phyloP scores from a whole-genome alignment of 2,797 vertebrate genomes.

The Falco rusticolus region DNA sequence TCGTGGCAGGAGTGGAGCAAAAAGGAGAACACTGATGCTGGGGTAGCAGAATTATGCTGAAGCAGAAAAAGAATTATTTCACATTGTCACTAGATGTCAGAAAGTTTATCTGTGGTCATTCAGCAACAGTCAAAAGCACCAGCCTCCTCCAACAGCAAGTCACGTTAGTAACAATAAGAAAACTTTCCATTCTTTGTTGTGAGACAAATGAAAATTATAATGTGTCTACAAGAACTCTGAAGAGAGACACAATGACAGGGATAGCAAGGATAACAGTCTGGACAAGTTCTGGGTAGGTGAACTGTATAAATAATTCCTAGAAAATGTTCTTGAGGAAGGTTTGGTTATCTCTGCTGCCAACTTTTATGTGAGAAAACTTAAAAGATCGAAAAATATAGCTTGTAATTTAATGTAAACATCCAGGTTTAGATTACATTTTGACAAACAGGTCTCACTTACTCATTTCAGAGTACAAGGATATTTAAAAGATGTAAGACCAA shows the following conservation, averaged over 20 bases:
- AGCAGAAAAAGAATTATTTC: neutral
- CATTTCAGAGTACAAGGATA: neutral
- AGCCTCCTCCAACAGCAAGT: neutral
- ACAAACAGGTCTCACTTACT: neutral
- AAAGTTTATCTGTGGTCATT: neutral
- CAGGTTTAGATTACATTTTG: neutral
- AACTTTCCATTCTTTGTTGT: neutral
- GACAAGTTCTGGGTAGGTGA: neutral
- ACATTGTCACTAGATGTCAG: neutral
- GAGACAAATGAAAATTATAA: neutral
- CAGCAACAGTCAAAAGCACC: neutral
- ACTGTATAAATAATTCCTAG: neutral
- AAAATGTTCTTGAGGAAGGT: neutral
- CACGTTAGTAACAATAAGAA: neutral
- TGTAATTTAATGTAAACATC: neutral
- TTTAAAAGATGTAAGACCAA: neutral
- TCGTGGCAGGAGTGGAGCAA: slow-evolving; percentile 30
- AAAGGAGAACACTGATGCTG: neutral
- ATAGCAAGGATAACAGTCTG: neutral
- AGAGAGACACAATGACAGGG: neutral
- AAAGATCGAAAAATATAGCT: neutral
- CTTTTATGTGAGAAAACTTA: neutral
- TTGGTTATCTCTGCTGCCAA: neutral
- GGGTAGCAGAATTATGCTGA: neutral
- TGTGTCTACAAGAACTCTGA: neutral